Evolutionary conservation across 1,140 invertebrate genomes (phyloP).

Genomic region (Drosophila burlai): DNA sequence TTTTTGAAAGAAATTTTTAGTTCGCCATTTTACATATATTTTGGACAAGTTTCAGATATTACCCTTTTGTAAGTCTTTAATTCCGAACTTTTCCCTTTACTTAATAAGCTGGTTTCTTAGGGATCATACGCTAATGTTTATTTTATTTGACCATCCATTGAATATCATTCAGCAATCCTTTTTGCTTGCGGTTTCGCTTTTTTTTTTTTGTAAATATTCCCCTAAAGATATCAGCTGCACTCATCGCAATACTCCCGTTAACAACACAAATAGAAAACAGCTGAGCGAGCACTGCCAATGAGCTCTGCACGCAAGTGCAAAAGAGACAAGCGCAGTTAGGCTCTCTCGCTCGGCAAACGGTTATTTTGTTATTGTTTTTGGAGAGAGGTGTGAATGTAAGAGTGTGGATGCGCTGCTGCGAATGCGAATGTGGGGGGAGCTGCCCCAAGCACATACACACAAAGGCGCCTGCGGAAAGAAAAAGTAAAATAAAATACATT

Average conservation of each 20-base stretch:
- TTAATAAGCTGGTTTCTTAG: not conserved
- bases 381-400: conserved; percentile 42
- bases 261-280: conserved; percentile 40
- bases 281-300: conserved; percentile 24
- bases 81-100: too few species aligned
- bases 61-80: too few species aligned
- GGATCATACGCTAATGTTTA: not conserved
- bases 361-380: conserved; percentile 46
- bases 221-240: conserved; percentile 29
- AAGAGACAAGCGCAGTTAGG: conserved; percentile 7
- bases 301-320: conserved; percentile 32
- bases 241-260: conserved; percentile 19
- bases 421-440: conserved; percentile 20
- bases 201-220: conserved; percentile 7
- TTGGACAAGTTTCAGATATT: not conserved
- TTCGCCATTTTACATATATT: too few species aligned
- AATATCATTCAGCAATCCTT: not conserved
- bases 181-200: not conserved
- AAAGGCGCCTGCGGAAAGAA: conserved; percentile 49
- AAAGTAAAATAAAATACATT: conserved; percentile 65
- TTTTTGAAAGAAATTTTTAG: too few species aligned
- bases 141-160: not conserved
- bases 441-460: conserved; percentile 22
- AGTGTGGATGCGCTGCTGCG: conserved; percentile 16
- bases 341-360: conserved; percentile 22